phyloP scores from a whole-genome alignment of 1,140 invertebrate species.

The Sipha flava region DNA sequence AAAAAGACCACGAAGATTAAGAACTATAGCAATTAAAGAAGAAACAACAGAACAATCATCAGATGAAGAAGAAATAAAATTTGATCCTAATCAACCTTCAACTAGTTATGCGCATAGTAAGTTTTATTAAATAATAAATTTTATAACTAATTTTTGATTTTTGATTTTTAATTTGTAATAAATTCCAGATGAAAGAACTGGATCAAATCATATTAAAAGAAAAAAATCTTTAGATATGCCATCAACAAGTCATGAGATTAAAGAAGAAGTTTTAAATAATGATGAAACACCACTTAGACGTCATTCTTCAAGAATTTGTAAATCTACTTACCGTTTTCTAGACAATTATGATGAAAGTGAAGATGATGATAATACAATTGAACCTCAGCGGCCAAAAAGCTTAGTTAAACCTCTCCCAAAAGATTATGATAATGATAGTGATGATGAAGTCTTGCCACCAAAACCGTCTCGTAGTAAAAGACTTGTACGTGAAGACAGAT shows the following conservation, averaged over 20 bases:
- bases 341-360: not conserved
- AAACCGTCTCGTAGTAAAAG: slow-evolving; percentile 7
- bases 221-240: not conserved
- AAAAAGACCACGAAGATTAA: not conserved
- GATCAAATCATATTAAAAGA: not conserved
- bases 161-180: not conserved
- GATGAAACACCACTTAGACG: slow-evolving; percentile 7
- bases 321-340: slow-evolving; percentile 3
- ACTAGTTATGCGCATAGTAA: slow-evolving; percentile 30
- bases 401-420: not conserved
- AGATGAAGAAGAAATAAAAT: slow-evolving; percentile 15
- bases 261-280: slow-evolving; percentile 10
- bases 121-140: not conserved
- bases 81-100: slow-evolving; percentile 25
- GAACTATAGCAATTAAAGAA: not conserved
- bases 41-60: slow-evolving; percentile 3
- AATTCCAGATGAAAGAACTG: slow-evolving; percentile 9
- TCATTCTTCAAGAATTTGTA: slow-evolving; percentile 19
- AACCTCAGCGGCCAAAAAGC: not conserved
- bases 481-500: not conserved
- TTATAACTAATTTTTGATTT: not conserved
- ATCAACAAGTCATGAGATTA: not conserved
- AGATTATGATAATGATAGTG: slow-evolving; percentile 5
- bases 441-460: not conserved
- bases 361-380: not conserved